A percentile compares a stretch with the other conserved stretches of the same genome.
Conservation (phyloP, 2,113 vertebrate genomes). For the Cololabis saira region DNA sequence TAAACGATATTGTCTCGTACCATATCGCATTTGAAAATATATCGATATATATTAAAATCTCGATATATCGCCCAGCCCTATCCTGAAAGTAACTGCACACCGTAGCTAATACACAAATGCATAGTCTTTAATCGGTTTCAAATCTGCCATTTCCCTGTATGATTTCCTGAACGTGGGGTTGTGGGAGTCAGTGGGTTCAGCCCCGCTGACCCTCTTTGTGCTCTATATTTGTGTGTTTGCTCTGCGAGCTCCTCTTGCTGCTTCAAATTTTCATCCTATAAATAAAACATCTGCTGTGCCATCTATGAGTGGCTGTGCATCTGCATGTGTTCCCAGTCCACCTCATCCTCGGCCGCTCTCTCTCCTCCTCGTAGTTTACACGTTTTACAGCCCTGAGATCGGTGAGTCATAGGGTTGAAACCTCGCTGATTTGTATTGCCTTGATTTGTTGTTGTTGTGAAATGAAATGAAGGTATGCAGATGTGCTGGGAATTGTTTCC, state of each 20-base stretch:
- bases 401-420: conserved; percentile 26
- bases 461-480: conserved; percentile 12
- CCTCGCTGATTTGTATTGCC: conserved; percentile 28
- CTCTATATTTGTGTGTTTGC: conserved; percentile 34
- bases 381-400: conserved; percentile 23
- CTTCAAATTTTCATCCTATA: conserved; percentile 67
- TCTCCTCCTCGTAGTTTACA: conserved; percentile 13
- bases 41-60: no score
- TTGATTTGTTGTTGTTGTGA: not conserved
- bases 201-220: conserved; percentile 43
- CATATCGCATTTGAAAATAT: no score
- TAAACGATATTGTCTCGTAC: no score
- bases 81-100: not conserved
- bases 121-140: conserved; percentile 16
- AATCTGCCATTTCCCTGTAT: conserved; percentile 46
- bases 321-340: conserved; percentile 33
- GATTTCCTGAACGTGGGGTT: conserved; percentile 55
- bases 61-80: no score
- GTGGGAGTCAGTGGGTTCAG: conserved; percentile 54
- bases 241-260: conserved; percentile 68
- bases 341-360: conserved; percentile 23
- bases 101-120: conserved; percentile 12
- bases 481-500: conserved; percentile 18
- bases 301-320: conserved; percentile 53
- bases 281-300: conserved; percentile 77